Evolutionary conservation across 2,888 invertebrate species (phyloP).

Genomic region (Halictus ligatus): DNA sequence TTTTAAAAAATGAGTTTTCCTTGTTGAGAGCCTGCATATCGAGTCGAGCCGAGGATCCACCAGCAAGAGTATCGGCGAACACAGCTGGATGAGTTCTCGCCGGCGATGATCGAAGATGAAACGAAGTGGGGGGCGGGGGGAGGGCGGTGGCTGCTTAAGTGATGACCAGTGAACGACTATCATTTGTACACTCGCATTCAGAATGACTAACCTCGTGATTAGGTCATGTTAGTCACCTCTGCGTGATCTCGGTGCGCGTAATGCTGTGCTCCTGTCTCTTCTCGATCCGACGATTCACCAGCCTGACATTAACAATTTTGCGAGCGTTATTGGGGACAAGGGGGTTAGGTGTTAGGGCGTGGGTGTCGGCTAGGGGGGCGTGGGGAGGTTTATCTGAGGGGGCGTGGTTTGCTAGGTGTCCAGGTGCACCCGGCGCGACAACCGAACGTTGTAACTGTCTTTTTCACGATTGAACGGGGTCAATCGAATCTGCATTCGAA

Average conservation of each 20-base stretch:
- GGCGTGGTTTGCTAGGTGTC: slow-evolving; percentile 1
- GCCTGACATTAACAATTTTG: slow-evolving; percentile 84
- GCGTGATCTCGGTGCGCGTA: slow-evolving; percentile 89
- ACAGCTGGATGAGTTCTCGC: slow-evolving; percentile 4
- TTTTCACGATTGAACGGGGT: slow-evolving; percentile 33
- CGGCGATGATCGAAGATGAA: not conserved
- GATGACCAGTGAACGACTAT: slow-evolving; percentile 26
- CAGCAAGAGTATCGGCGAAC: slow-evolving; percentile 2
- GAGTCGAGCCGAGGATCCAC: not conserved
- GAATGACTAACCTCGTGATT: slow-evolving; percentile 69
- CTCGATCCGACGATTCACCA: slow-evolving; percentile 89
- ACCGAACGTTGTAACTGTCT: slow-evolving; percentile 56
- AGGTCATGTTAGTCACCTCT: slow-evolving; percentile 85
- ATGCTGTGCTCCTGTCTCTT: slow-evolving; percentile 89
- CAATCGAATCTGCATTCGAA: not conserved
- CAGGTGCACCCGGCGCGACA: not conserved
- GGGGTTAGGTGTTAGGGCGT: not conserved
- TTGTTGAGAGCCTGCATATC: not conserved
- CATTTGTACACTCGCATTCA: slow-evolving; percentile 53
- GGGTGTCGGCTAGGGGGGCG: not conserved
- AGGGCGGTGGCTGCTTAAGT: not conserved
- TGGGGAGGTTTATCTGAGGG: not conserved
- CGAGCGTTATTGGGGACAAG: slow-evolving; percentile 15
- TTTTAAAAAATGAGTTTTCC: not conserved
- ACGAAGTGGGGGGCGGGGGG: not conserved